Conservation (phyloP, 2,113 vertebrate species). For the Entomyzon cyanotis region DNA sequence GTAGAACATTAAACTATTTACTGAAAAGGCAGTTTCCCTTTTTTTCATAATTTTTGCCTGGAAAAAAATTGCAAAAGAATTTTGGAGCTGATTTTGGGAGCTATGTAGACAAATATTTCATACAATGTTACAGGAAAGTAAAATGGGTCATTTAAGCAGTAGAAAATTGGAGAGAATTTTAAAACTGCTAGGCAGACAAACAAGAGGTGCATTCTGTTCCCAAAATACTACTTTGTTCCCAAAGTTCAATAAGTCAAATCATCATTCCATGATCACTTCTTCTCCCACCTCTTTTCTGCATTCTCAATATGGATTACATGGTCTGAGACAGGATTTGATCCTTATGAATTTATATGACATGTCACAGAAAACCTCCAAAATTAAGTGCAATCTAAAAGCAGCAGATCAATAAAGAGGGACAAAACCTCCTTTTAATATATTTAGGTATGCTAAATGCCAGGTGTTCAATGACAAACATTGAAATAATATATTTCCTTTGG, state of each 20-base stretch:
- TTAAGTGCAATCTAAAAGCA: background rate
- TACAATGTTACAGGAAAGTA: background rate
- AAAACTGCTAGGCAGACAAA: background rate
- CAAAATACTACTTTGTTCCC: background rate
- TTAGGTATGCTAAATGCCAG: background rate
- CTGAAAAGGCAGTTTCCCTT: background rate
- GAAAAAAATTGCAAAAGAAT: background rate
- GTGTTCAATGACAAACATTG: background rate
- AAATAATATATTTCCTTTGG: background rate
- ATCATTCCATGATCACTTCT: background rate
- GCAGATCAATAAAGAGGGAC: background rate
- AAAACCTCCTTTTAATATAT: background rate
- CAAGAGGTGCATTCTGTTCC: background rate
- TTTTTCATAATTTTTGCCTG: background rate
- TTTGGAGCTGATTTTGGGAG: background rate
- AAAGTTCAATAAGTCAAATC: background rate
- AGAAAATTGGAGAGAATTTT: background rate
- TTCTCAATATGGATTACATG: background rate
- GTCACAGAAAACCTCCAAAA: background rate
- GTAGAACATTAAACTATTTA: background rate
- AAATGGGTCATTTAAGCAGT: background rate
- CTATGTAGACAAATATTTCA: background rate
- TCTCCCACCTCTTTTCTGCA: background rate
- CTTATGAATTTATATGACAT: background rate
- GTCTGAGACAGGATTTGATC: background rate